These are phyloP conservation scores for Eubucco bourcierii DNA, from an alignment of 2,113 vertebrate genomes.

Conservation along the genomic window DNA sequence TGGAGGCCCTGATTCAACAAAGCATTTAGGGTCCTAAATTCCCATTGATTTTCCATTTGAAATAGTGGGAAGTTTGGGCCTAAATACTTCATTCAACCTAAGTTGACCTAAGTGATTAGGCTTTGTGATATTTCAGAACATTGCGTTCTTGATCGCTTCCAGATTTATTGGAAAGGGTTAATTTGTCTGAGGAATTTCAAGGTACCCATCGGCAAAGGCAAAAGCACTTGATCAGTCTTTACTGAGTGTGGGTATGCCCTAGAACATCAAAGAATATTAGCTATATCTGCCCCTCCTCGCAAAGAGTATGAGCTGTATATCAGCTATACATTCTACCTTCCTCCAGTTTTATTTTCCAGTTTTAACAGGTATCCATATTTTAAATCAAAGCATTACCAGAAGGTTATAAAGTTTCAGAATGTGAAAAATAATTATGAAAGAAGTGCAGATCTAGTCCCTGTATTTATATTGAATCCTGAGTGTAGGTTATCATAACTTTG, in stretches of 20 bases:
- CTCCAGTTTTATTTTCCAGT: neutral
- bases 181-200: neutral
- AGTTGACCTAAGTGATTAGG: neutral
- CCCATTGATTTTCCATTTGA: conserved; percentile 43
- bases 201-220: neutral
- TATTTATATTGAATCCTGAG: neutral
- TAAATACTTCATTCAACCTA: conserved; percentile 47
- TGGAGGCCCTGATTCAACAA: conserved; percentile 22
- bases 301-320: accelerated
- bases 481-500: accelerated
- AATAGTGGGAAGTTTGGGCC: conserved; percentile 30
- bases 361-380: accelerated
- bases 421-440: neutral
- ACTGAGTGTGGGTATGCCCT: accelerated
- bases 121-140: neutral
- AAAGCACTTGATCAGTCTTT: neutral
- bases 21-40: conserved; percentile 32
- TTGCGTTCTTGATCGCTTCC: neutral
- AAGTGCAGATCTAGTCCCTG: neutral
- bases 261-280: neutral
- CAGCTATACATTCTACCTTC: accelerated
- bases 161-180: neutral
- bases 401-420: neutral
- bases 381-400: neutral
- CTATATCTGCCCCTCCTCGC: neutral